Evolutionary conservation across 2,888 invertebrate species (phyloP).

Genomic region (Machimus rusticus): DNA sequence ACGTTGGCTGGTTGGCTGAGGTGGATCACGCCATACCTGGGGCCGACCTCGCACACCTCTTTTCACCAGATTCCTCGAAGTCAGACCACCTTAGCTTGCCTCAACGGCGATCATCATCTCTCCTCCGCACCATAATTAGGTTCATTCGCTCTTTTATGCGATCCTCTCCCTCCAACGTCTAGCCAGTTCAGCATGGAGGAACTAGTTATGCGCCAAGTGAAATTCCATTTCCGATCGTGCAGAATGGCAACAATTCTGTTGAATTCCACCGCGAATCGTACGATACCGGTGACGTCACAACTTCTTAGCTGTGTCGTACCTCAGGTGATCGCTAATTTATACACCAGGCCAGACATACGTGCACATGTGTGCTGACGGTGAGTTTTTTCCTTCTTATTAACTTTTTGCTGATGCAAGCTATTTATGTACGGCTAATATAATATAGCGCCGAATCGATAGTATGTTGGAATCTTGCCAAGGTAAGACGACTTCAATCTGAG

Average conservation of each 20-base stretch:
- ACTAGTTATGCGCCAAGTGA: conserved; percentile 5
- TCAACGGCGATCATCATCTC: not conserved
- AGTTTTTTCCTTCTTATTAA: not conserved
- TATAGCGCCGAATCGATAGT: not conserved
- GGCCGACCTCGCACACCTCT: not conserved
- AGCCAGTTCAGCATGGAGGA: not conserved
- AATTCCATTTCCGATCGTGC: conserved; percentile 26
- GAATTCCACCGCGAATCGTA: conserved; percentile 16
- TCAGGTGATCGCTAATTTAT: conserved; percentile 27
- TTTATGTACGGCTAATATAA: not conserved
- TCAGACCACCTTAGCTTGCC: not conserved
- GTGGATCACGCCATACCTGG: conserved; percentile 14
- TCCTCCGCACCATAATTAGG: not conserved
- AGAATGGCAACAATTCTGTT: conserved; percentile 6
- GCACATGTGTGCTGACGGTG: not conserved
- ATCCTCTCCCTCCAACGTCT: not conserved
- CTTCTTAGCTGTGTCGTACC: not conserved
- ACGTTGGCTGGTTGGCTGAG: not conserved
- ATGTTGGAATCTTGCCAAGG: conserved; percentile 10
- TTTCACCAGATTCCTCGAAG: conserved; percentile 1
- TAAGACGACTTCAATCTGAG: not conserved
- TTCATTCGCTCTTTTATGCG: not conserved
- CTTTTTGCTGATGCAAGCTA: not conserved
- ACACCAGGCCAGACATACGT: not conserved
- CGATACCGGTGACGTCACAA: conserved; percentile 23